Evolutionary conservation across 2,113 vertebrate species (phyloP), one percentile per base, ranked within the genome.

Genomic region (Gasterosteus aculeatus): DNA sequence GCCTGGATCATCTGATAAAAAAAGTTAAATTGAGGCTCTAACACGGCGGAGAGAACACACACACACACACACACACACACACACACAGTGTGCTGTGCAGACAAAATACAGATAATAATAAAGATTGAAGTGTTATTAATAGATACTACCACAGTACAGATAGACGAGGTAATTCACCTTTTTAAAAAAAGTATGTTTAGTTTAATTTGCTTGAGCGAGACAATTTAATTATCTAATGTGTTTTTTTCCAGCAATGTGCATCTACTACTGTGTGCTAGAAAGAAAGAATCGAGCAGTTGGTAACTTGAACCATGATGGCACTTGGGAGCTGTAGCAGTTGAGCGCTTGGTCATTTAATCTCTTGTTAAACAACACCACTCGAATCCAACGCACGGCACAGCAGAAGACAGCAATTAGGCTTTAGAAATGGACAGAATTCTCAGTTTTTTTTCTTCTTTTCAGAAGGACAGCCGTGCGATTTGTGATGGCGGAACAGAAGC

Each of bases 1-100:
- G 62, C 67, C 39, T n/a, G 41, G 58, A 75, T 69, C 39, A 22
- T 69, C 1, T 47, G 51, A 42, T 29, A 47, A 68, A 33, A 49
- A 47, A 10, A n/a, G 6, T 2, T 11, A 1, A 4, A 22, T 76
- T 66, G 29, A 70, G n/a, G 47, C 12, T 39, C 18, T 26, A 26
- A 26, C 22, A 26, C 22, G 22, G 22, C 22, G 22, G 22, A 26
- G 22, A 26, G 22, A 26, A 26, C 1, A 26, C 22, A 26, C 22
- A 26, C 22, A 26, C 22, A 26, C 22, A 26, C 22, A 26, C 22
- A 26, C 22, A 26, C 22, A 26, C 22, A 26, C 22, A 26, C 22
- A 26, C 9, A n/a, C n/a, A n/a, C n/a, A n/a, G 41, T 54, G 63
- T 35, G 19, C 22, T 69, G 18, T 16, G 42, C 33, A 62, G 57